Conservation (phyloP, 2,797 vertebrate genomes). For the Triplophysa yarkandensis region DNA sequence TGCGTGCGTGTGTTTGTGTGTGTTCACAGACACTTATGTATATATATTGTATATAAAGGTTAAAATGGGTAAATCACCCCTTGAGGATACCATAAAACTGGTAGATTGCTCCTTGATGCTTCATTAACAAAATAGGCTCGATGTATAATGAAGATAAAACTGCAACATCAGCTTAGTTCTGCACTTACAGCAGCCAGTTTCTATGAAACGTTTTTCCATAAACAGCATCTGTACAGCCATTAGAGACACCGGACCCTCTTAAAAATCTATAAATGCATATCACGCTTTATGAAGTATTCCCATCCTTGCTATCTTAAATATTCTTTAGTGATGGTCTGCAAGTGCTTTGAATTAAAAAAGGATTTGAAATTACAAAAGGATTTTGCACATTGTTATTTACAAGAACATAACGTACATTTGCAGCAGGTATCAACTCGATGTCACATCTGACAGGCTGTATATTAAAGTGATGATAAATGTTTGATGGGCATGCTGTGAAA, state of each 20-base stretch:
- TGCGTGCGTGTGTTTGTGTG: no score
- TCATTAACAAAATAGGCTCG: not conserved
- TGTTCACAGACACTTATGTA: no score
- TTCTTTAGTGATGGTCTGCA: not conserved
- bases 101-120: not conserved
- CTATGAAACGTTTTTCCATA: not conserved
- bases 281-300: not conserved
- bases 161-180: not conserved
- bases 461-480: constrained; percentile 14
- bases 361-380: no score
- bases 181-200: not conserved
- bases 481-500: not conserved
- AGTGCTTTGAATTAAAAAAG: no score
- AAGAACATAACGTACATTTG: not conserved
- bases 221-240: not conserved
- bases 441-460: not conserved
- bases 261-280: not conserved
- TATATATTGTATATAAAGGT: not conserved
- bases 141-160: not conserved
- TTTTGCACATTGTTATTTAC: not conserved
- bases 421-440: not conserved
- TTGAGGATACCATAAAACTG: not conserved
- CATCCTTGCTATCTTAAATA: not conserved
- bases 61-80: not conserved
- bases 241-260: not conserved